A percentile compares a stretch with the other conserved stretches of the same genome.
Conservation (phyloP, 2,888 invertebrate species). For the Ganaspis brasiliensis region DNA sequence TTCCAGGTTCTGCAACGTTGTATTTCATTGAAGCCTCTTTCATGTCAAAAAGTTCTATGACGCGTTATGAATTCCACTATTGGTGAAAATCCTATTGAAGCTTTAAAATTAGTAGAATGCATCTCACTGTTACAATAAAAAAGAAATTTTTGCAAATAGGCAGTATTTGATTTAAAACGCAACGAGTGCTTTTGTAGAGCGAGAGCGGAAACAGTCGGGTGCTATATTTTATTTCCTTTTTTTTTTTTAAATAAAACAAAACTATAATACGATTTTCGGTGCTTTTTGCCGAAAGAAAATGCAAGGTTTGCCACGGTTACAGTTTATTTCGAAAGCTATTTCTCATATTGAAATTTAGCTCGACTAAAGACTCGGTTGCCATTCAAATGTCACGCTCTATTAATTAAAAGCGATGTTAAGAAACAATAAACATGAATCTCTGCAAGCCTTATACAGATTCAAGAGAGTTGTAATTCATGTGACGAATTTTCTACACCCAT, state of each 20-base stretch:
- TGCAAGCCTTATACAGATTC: background rate
- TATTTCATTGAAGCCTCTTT: conserved; percentile 29
- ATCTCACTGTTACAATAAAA: conserved; percentile 37
- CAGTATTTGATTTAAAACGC: conserved; percentile 33
- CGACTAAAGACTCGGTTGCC: background rate
- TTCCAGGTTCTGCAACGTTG: conserved; percentile 3
- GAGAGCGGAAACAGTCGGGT: background rate
- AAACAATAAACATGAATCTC: conserved; percentile 11
- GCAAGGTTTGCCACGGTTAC: background rate
- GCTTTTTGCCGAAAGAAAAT: background rate
- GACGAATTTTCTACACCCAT: conserved; percentile 25
- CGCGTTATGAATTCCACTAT: conserved; percentile 33
- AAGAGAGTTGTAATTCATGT: conserved; percentile 1
- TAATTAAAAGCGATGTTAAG: background rate
- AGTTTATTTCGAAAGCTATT: no score
- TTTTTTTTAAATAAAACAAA: background rate
- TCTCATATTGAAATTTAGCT: no score
- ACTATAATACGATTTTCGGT: background rate
- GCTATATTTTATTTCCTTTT: background rate
- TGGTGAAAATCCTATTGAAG: conserved; percentile 42
- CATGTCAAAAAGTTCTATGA: conserved; percentile 38
- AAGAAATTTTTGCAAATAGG: conserved; percentile 34
- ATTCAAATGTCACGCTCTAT: background rate
- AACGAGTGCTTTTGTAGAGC: background rate
- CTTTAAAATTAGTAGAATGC: conserved; percentile 37